These are phyloP conservation scores for Julus scandinavius DNA, from an alignment of 2,888 invertebrate species.

Conservation along the genomic window DNA sequence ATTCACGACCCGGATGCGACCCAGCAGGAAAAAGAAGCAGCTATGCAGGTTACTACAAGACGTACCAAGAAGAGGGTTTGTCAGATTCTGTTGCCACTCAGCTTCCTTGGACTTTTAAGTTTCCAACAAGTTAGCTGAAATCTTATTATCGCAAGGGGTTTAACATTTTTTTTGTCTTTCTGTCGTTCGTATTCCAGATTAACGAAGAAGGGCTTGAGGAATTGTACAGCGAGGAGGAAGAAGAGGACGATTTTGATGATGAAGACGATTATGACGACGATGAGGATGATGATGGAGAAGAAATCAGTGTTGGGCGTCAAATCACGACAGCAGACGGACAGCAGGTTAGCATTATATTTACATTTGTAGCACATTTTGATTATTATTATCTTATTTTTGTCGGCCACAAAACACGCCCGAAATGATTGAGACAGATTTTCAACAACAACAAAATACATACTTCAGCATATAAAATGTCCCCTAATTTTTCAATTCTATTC, in stretches of 20 bases:
- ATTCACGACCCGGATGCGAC: constrained; percentile 88
- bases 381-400: too few species aligned
- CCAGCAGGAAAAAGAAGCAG: constrained; percentile 77
- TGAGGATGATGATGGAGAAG: constrained; percentile 57
- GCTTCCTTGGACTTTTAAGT: constrained; percentile 10
- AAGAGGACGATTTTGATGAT: constrained; percentile 69
- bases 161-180: background rate
- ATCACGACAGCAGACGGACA: constrained; percentile 76
- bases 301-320: constrained; percentile 56
- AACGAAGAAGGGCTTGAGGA: constrained; percentile 62
- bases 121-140: constrained; percentile 21
- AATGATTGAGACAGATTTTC: too few species aligned
- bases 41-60: constrained; percentile 76
- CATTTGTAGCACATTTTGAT: background rate
- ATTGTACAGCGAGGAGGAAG: constrained; percentile 65
- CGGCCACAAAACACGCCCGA: too few species aligned
- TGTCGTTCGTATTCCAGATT: constrained; percentile 47
- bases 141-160: background rate
- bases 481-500: background rate
- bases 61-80: constrained; percentile 71
- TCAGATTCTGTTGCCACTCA: constrained; percentile 32
- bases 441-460: too few species aligned
- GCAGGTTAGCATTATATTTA: constrained; percentile 73
- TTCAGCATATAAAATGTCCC: too few species aligned
- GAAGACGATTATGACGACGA: constrained; percentile 65